Base-by-base conservation (phyloP, 2,113 vertebrate species). In the Oophaga pumilio region DNA sequence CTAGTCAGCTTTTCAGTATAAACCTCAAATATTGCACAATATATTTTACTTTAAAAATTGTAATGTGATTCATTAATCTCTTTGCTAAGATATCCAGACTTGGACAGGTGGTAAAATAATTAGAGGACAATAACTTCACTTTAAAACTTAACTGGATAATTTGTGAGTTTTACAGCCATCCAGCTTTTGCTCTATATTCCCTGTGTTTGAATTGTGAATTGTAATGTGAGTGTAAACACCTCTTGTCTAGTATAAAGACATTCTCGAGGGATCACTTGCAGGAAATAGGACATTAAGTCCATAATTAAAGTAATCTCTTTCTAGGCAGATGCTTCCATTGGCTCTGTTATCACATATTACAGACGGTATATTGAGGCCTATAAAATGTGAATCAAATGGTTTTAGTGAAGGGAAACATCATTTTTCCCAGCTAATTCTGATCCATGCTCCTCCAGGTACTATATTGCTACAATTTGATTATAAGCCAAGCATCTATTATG, bases 231-330 rank as follows among this genome's bases (percentile, higher is more conserved):
- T 91, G 90, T 89, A 93, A 92, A 93, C 90, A 93, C 91, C 91
- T 94, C 93, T 94, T 89, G 89, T 92, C 90, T 90, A 11, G 91
- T 90, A 93, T 90, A 85, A 94, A 92, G 92, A 90, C 90, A 89
- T 90, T 92, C 94, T 94, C 94, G 89, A 79, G 94, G 93, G 94
- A 94, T 91, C 92, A 93, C 93, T 95, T 93, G 93, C 93, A 93
- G 93, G 94, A 96, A 95, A 95, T 93, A 95, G 93, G 93, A 95
- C 94, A 93, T 89, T 94, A 94, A 95, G 94, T 93, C 94, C 93
- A 94, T 96, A 96, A 96, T 96, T 95, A 96, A 95, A 95, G 93
- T 95, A 95, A 94, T 96, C 94, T 95, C 94, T 94, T 95, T 89
- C 92, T 92, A 93, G 93, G 94, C 95, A 96, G 94, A 95, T 95